Conservation (phyloP, 2,797 vertebrate genomes). For the Eidolon dupreanum region DNA sequence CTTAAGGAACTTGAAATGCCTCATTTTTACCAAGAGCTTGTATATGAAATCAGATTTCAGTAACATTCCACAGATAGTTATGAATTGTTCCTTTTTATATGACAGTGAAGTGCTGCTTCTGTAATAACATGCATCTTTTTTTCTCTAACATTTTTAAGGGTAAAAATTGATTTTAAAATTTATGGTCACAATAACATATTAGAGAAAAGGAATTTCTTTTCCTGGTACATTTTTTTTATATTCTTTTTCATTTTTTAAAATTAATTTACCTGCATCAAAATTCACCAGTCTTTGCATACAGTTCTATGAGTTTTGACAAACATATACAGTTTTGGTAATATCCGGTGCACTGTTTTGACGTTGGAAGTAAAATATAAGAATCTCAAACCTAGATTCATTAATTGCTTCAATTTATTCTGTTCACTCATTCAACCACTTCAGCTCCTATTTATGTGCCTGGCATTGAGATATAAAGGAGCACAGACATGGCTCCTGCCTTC, state of each 20-base stretch:
- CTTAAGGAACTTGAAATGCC: constrained; percentile 92
- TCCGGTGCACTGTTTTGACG: background rate
- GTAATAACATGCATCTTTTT: background rate
- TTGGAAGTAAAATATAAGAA: background rate
- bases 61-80: background rate
- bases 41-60: constrained; percentile 89
- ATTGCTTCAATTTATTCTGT: background rate
- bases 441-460: background rate
- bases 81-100: background rate
- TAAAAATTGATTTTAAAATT: constrained; percentile 3
- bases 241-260: background rate
- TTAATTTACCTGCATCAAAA: background rate
- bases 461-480: background rate
- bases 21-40: constrained; percentile 94
- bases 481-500: background rate
- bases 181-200: background rate
- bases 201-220: constrained; percentile 15
- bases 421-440: background rate
- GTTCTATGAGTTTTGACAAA: background rate
- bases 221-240: background rate
- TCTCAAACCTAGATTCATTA: background rate
- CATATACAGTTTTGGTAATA: background rate
- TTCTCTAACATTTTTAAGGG: background rate
- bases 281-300: background rate
- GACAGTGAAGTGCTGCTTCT: background rate